phyloP scores from a whole-genome alignment of 2,113 vertebrate species.

The Thamnaconus septentrionalis region DNA sequence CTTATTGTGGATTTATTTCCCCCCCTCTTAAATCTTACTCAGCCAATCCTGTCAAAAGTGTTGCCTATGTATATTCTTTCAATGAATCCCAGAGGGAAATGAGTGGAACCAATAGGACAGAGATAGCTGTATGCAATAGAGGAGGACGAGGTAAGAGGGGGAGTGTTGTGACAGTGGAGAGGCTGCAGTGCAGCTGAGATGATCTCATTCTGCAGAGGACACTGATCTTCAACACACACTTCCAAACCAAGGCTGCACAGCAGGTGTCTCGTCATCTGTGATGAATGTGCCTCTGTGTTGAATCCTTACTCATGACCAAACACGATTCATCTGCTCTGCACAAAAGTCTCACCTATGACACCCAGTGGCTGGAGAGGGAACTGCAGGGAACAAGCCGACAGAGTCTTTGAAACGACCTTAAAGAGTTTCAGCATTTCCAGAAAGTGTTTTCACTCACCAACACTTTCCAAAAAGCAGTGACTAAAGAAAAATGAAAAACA shows the following conservation, averaged over 20 bases:
- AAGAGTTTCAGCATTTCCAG: too few relatives aligned
- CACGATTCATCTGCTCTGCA: neutral
- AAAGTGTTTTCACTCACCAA: too few relatives aligned
- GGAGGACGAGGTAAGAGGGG: too few relatives aligned
- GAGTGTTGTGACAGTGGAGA: too few relatives aligned
- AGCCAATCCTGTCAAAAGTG: neutral
- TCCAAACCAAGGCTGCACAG: constrained; percentile 62
- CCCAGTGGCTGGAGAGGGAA: constrained; percentile 35
- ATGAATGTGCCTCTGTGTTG: constrained; percentile 23
- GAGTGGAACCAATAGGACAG: constrained; percentile 7
- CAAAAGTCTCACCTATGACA: constrained; percentile 50
- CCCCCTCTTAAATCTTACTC: constrained; percentile 20
- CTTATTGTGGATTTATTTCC: constrained; percentile 4
- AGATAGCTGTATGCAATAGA: too few relatives aligned
- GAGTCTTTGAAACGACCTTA: too few relatives aligned
- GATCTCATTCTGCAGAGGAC: constrained; percentile 75
- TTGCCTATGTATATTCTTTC: constrained; percentile 18
- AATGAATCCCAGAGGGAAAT: constrained; percentile 28
- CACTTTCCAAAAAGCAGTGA: too few relatives aligned
- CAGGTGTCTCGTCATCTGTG: constrained; percentile 51
- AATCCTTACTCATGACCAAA: neutral
- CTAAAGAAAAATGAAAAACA: too few relatives aligned
- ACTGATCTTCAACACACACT: constrained; percentile 44
- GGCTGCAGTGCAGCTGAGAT: constrained; percentile 37
- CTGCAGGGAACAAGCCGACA: neutral